Evolutionary conservation across 2,113 vertebrate species (phyloP), one percentile per base, ranked within the genome.

Genomic region (Typhlomys cinereus): DNA sequence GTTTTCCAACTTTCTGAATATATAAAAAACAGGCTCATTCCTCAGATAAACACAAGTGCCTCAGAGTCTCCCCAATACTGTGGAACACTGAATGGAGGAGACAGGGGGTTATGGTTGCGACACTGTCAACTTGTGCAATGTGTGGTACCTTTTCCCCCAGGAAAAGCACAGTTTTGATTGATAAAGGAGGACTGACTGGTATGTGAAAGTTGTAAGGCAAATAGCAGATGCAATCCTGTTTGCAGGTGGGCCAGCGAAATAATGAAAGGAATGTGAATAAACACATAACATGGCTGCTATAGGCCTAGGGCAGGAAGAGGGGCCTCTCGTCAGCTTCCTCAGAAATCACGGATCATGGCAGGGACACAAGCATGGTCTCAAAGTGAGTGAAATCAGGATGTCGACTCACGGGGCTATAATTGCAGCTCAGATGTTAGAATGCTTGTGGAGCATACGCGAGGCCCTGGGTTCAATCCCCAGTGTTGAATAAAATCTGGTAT

Each of bases 1-100:
- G 18, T 89, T 89, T 44, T 91, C n/a, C 61, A 73, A 41, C 82
- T 59, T 91, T 27, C 17, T 83, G 41, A 94, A 70, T 62, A 62
- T 70, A 48, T n/a, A 64, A 29, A 89, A 85, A 91, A 86, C 11
- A 86, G 36, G n/a, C 4, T 70, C 8, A 20, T 89, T 93, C 50
- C 50, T 73, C 15, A 69, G 52, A 78, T 4, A 83, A 75, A 75
- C 15, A 79, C 29, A 13, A 84, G 10, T 78, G 17, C 39, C 14
- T 89, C 50, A 75, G 59, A 74, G 67, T 84, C 83, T 89, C 41
- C 48, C 76, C 70, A 75, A 79, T 80, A 54, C 39, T 34, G 7
- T 75, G 21, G 18, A 67, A 69, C 11, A 18, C 25, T 27, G 25
- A 81, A 84, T 82, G 85, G 74, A 75, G 59, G 31, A 82, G 52